A percentile compares a stretch with the other conserved stretches of the same genome.
These are phyloP conservation scores for Ectemnius lituratus DNA, from an alignment of 2,888 invertebrate species.

Conservation along the genomic window DNA sequence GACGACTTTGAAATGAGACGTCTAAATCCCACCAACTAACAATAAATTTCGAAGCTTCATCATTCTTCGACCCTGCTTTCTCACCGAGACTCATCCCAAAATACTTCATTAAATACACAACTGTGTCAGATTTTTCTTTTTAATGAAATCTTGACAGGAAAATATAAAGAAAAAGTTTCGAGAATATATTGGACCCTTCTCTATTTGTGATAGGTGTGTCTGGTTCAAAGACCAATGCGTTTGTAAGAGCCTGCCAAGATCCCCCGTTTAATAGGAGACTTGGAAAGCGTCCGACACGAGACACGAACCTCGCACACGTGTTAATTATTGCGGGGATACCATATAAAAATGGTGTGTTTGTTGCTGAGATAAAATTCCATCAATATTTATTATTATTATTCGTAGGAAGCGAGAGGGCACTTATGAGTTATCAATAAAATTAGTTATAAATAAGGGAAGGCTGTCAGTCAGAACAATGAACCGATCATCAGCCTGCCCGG, in stretches of 20 bases:
- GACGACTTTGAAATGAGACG: neutral
- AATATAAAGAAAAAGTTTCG: no score
- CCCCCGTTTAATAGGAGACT: constrained; percentile 18
- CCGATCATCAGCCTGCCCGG: constrained; percentile 33
- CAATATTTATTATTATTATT: no score
- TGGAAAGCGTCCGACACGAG: constrained; percentile 45
- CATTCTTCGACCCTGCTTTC: no score
- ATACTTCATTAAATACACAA: no score
- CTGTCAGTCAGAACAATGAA: constrained; percentile 61
- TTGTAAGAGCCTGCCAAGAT: constrained; percentile 26
- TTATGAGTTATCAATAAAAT: constrained; percentile 64
- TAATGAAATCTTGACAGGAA: no score
- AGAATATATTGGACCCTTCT: no score
- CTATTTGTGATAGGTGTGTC: no score
- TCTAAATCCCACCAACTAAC: no score
- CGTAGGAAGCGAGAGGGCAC: neutral
- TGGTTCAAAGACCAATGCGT: neutral
- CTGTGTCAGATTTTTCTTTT: no score
- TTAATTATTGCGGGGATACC: neutral
- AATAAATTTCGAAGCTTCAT: no score
- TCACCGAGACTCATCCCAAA: no score
- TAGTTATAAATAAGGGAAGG: constrained; percentile 75
- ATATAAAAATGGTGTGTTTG: neutral
- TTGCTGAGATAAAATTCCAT: neutral
- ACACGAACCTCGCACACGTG: constrained; percentile 33